Conservation (phyloP, 2,797 vertebrate species). For the Lacerta bilineata region DNA sequence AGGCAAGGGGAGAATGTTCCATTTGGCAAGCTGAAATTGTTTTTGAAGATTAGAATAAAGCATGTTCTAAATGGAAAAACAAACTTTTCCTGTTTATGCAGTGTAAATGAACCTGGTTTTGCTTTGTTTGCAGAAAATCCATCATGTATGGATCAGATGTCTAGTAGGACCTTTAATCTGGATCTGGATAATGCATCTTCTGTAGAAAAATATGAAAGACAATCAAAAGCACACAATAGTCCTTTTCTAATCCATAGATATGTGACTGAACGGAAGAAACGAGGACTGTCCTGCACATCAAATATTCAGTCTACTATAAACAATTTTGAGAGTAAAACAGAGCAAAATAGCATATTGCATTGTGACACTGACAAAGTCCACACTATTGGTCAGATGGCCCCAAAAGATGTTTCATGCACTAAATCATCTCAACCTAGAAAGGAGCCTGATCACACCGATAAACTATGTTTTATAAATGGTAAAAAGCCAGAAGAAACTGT, state of each 20-base stretch:
- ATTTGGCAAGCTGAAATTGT: not conserved
- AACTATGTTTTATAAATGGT: slow-evolving; percentile 47
- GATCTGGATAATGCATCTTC: not conserved
- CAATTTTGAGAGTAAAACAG: slow-evolving; percentile 57
- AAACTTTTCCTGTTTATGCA: not conserved
- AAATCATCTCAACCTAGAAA: slow-evolving; percentile 44
- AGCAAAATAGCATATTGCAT: slow-evolving; percentile 36
- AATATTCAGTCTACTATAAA: not conserved
- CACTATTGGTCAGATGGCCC: slow-evolving; percentile 4
- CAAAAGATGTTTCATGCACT: not conserved
- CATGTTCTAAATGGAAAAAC: not conserved
- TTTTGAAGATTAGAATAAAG: not conserved
- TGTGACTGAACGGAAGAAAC: slow-evolving; percentile 59
- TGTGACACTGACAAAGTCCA: slow-evolving; percentile 18
- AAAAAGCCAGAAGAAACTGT: slow-evolving; percentile 75
- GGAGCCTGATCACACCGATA: slow-evolving; percentile 29
- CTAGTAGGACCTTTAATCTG: not conserved
- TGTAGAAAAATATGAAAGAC: slow-evolving; percentile 42
- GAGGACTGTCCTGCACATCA: not conserved
- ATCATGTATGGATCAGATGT: slow-evolving; percentile 13
- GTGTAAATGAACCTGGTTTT: slow-evolving; percentile 22
- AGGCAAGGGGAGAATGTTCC: too few relatives aligned
- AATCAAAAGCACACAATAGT: slow-evolving; percentile 12
- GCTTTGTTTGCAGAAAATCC: slow-evolving; percentile 63
- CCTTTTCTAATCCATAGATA: slow-evolving; percentile 41